These are phyloP conservation scores for Glaucidium brasilianum DNA, from an alignment of 2,113 vertebrate genomes.

Conservation along the genomic window DNA sequence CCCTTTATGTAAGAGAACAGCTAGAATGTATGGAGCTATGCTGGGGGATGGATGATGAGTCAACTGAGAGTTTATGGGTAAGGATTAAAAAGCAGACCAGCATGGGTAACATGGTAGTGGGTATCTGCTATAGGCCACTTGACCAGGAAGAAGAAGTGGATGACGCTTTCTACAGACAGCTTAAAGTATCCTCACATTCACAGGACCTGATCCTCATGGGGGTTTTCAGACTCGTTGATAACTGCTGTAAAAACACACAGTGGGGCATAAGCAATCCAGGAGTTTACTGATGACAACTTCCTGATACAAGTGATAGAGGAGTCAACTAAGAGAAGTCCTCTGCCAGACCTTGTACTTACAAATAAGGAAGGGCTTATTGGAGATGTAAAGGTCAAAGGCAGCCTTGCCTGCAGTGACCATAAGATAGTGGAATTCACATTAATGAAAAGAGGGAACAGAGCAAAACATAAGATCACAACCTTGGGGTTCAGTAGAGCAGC, in stretches of 20 bases:
- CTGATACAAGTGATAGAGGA: not conserved
- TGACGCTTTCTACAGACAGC: not conserved
- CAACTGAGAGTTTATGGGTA: not conserved
- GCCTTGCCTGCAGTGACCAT: not conserved
- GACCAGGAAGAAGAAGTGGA: not conserved
- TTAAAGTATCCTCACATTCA: not conserved
- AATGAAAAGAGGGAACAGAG: not conserved
- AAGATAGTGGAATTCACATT: not conserved
- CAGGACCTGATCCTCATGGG: not conserved
- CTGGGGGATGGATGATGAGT: not conserved
- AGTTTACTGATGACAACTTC: not conserved
- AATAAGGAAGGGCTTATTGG: not conserved
- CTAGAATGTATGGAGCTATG: not conserved
- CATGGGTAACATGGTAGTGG: fast-evolving
- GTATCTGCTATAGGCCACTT: not conserved
- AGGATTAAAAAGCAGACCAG: not conserved
- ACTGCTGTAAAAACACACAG: not conserved
- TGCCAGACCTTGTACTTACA: not conserved
- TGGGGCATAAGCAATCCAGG: not conserved
- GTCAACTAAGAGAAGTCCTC: not conserved
- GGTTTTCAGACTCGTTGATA: not conserved
- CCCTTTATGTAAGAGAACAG: not conserved
- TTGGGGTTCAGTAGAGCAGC: not conserved
- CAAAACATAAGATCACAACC: not conserved
- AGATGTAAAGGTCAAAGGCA: not conserved